Evolutionary conservation across 2,113 vertebrate genomes (phyloP), one percentile per base, ranked within the genome.

Genomic region (Nettapus auritus): DNA sequence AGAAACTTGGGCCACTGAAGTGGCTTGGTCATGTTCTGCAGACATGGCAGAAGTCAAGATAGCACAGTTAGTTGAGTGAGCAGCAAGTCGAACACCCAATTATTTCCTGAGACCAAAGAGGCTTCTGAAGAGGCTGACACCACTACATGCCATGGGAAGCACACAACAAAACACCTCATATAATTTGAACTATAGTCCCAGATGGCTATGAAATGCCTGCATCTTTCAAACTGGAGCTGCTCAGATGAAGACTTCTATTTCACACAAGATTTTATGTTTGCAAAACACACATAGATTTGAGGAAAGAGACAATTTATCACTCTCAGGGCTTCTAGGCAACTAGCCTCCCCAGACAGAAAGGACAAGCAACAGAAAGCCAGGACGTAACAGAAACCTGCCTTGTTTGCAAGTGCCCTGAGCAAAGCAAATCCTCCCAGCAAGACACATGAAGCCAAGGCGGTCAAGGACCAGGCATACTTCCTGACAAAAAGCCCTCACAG

Each of bases 61-160:
- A 82, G 26, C 29, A n/a, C 3, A 42, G 34, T 60, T 59, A 42
- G 34, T 60, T 59, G 46, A 70, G n/a, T 20, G 26, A 0, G 0
- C 46, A 79, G 52, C 17, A 82, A 64, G 0, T 1, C 0, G 0
- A 82, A 80, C 16, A 8, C 36, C 12, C 59, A 29, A 36, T 76
- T 57, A 78, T 46, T 88, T 88, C 48, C n/a, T 48, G 56, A 74
- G 56, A 3, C 66, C 13, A 46, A 50, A 48, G 46, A 67, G 33
- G 76, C 21, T 90, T 74, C 88, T 71, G 69, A 76, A 91, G 69
- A 86, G 68, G 23, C 9, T 36, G 12, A 48, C 79, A 94, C 20
- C 28, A 74, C 46, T 33, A 20, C 0, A 0, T n/a, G 33, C 42
- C 29, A 8, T 0, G 0, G 5, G 11, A 85, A 82, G 7, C 7